These are phyloP conservation scores for Aix galericulata DNA, from an alignment of 2,113 vertebrate species.

Conservation along the genomic window DNA sequence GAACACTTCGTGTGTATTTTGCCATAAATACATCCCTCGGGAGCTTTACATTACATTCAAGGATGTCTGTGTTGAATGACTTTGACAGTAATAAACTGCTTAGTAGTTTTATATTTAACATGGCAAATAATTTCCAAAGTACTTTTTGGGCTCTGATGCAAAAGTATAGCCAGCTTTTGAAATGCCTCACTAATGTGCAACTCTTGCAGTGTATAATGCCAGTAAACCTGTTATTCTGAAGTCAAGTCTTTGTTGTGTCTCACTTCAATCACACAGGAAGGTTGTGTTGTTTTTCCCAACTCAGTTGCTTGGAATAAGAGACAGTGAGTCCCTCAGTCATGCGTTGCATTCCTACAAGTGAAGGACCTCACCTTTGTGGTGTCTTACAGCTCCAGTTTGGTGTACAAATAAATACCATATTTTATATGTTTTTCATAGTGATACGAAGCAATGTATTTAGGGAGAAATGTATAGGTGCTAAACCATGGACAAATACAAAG, in stretches of 20 bases:
- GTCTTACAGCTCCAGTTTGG: not conserved
- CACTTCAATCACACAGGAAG: conserved; percentile 60
- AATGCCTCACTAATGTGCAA: conserved; percentile 52
- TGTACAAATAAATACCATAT: conserved; percentile 1
- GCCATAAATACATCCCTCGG: conserved; percentile 13
- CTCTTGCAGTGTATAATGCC: conserved; percentile 52
- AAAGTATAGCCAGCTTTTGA: conserved; percentile 54
- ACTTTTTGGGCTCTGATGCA: conserved; percentile 59
- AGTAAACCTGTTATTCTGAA: conserved; percentile 68
- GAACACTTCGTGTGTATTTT: conserved; percentile 5
- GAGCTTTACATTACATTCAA: conserved; percentile 54
- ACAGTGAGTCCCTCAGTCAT: not conserved
- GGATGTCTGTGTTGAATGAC: conserved; percentile 51
- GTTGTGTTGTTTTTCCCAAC: conserved; percentile 52
- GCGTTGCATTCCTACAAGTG: conserved; percentile 19
- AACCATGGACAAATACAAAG: not conserved
- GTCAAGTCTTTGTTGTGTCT: conserved; percentile 58
- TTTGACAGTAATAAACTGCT: conserved; percentile 71
- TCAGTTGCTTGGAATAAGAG: conserved; percentile 57
- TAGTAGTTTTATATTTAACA: conserved; percentile 68
- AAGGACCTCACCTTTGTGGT: not conserved
- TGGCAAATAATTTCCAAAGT: conserved; percentile 71
- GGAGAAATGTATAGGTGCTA: not conserved
- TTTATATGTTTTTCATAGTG: not conserved
- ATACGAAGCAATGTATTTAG: conserved; percentile 8